These are phyloP conservation scores for Acridotheres tristis DNA, from an alignment of 2,797 vertebrate genomes.

Conservation along the genomic window DNA sequence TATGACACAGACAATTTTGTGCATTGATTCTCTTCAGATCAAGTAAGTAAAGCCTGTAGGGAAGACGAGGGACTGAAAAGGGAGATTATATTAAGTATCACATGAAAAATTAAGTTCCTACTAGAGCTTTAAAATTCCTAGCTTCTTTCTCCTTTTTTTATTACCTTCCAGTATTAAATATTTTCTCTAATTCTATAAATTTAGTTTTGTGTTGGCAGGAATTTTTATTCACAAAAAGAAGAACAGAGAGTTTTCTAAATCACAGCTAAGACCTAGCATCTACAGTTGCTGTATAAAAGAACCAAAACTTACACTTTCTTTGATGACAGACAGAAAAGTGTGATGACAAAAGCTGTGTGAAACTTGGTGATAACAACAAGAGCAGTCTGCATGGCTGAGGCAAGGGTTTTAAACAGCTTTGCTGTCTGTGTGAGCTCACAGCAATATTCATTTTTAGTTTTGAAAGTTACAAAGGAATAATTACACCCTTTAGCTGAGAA, in stretches of 20 bases:
- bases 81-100: background rate
- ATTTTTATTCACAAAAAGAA: background rate
- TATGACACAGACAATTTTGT: background rate
- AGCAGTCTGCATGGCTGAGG: background rate
- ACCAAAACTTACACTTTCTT: background rate
- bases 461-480: background rate
- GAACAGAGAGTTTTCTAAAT: background rate
- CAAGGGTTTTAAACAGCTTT: background rate
- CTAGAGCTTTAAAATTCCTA: background rate
- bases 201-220: accelerated
- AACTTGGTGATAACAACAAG: background rate
- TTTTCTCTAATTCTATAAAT: background rate
- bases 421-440: background rate
- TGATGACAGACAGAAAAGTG: conserved; percentile 20
- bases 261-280: background rate
- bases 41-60: background rate
- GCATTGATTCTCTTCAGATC: background rate
- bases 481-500: background rate
- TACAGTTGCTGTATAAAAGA: background rate
- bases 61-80: background rate
- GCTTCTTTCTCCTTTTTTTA: background rate
- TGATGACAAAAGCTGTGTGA: conserved; percentile 18
- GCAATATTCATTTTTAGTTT: background rate
- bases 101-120: background rate
- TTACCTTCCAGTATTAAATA: background rate